Percentiles rank a stretch among this genome's conserved stretches.
Conservation (phyloP, 2,797 vertebrate species). For the Perodicticus potto region DNA sequence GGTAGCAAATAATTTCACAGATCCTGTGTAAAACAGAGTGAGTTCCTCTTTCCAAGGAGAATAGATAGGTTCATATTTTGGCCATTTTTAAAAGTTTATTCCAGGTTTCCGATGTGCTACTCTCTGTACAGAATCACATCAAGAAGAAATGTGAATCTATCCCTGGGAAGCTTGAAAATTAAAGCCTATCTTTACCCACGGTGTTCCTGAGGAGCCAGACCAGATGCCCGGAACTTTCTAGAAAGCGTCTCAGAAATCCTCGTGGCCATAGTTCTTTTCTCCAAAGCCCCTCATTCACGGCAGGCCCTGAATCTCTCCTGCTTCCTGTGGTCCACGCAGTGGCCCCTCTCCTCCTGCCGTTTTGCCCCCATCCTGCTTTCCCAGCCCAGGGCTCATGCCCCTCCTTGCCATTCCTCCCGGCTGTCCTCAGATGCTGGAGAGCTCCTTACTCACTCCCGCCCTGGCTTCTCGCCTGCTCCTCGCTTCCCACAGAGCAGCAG, state of each 20-base stretch:
- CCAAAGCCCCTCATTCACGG: background rate
- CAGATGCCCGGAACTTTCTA: background rate
- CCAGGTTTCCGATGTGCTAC: background rate
- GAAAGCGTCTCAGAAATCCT: background rate
- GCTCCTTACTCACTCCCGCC: background rate
- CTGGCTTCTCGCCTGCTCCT: background rate
- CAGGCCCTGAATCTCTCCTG: background rate
- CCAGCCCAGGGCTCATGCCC: background rate
- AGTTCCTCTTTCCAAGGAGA: background rate
- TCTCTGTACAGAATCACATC: background rate
- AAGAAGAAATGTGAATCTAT: background rate
- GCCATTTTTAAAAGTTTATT: slow-evolving; percentile 16
- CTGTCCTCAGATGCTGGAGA: background rate
- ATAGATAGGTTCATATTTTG: background rate
- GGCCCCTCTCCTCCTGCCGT: background rate
- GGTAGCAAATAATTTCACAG: background rate
- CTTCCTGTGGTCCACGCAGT: background rate
- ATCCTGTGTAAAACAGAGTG: background rate
- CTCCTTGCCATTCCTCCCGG: background rate
- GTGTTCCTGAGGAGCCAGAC: background rate
- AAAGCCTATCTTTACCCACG: background rate
- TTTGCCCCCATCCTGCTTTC: background rate
- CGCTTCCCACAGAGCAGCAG: background rate
- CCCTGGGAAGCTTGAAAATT: slow-evolving; percentile 18
- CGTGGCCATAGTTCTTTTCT: background rate